Evolutionary conservation across 2,888 invertebrate species (phyloP), one percentile per base, ranked within the genome.

Genomic region (Elysia crispata): DNA sequence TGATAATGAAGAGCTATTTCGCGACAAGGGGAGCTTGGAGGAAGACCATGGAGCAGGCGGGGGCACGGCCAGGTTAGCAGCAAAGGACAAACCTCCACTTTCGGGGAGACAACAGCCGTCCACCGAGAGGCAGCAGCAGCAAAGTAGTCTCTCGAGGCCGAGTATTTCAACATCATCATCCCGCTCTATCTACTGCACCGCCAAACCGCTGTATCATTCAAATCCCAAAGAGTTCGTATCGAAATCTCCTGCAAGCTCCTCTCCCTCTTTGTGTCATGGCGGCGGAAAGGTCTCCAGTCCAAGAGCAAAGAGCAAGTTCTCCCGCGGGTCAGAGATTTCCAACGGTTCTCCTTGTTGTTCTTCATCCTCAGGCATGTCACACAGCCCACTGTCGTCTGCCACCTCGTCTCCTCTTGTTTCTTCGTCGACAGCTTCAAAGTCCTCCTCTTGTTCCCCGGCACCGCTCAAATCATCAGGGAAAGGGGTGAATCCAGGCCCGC

Each of bases 61-160:
- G 11, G 3, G 41, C 1, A 75, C 83, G 50, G 76, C 73, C 11
- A 80, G 50, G 69, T 41, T 77, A 23, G 76, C 64, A 6, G 75
- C 76, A 41, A 84, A 81, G 77, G 83, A 80, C 73, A 88, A 88
- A 85, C 87, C 87, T 30, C 87, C 89, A 6, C 86, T 89, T 69
- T 88, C 89, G 25, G 80, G 41, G 11, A 41, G 41, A 41, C 5
- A 84, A n/a, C 88, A 88, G 84, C 83, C 85, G 20, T 83, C 83
- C 60, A 66, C 81, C 6, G 70, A 75, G 25, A 80, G 41, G 11
- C 3, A 11, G 11, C 5, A 84, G 23, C 88, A 88, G 84, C 83
- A 85, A 15, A 79, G 74, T 74, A 70, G 78, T 23, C 76, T 80
- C 57, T 78, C 79, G 25, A 73, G 73, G 49, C 50, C 54, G 25